Evolutionary conservation across 2,113 vertebrate species (phyloP), one percentile per base, ranked within the genome.

Genomic region (Mugil cephalus): DNA sequence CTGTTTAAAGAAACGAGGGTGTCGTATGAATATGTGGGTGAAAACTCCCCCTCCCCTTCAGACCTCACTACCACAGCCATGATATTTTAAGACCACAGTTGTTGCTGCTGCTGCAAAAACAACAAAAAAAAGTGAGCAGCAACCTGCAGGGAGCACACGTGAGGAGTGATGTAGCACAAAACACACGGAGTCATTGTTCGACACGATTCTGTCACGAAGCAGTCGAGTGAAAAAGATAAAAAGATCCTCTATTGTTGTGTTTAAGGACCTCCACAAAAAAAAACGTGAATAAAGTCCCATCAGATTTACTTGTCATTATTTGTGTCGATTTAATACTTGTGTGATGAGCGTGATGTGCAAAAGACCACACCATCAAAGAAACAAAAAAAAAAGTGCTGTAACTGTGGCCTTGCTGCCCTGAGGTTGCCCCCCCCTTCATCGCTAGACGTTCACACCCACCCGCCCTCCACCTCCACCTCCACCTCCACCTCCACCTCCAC

Each of bases 1-100:
- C 34, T 54, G 12, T 24, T 58, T 64, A 79, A 65, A 60, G 13
- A 10, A 72, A 67, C 13, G 34, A 40, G 46, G 1, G 12, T 43
- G 0, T 15, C 36, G 4, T 62, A 2, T 69, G 45, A 52, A 39
- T 65, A 30, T 47, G 24, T 47, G 8, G 4, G 13, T 9, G 10
- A 53, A 36, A 79, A 48, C 4, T 50, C 4, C 13, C 5, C 17
- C 6, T 1, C n/a, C n/a, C n/a, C n/a, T 30, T 74, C 18, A 38
- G 14, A 62, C 4, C 10, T 71, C 34, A 24, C 30, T 35, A 51
- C 80, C 42, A 54, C 72, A 45, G n/a, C 21, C 7, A 10, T 47
- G 5, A 8, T 85, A 65, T 74, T 70, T 85, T 78, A 59, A 69
- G 60, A 72, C 9, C 40, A 11, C 45, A 61, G 46, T 64, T 73